These are phyloP conservation scores for Cydia strobilella DNA, from an alignment of 1,140 invertebrate species.

Conservation along the genomic window DNA sequence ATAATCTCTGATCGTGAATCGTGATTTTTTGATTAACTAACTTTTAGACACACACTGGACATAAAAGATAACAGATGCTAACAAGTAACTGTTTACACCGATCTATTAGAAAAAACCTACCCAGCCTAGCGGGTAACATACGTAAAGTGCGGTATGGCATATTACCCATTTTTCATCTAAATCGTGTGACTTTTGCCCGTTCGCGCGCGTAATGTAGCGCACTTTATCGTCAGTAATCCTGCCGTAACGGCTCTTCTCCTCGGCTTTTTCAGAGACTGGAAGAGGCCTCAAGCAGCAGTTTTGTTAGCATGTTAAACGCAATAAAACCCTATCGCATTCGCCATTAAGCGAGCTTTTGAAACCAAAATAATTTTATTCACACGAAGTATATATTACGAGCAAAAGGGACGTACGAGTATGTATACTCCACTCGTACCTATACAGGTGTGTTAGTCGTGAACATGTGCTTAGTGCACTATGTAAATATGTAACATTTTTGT, in stretches of 20 bases:
- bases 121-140: constrained; percentile 41
- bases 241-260: constrained; percentile 45
- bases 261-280: constrained; percentile 44
- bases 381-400: too few relatives aligned
- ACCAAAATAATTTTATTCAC: neutral
- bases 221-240: constrained; percentile 68
- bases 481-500: constrained; percentile 42
- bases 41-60: neutral
- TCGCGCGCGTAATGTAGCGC: constrained; percentile 59
- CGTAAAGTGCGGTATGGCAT: constrained; percentile 53
- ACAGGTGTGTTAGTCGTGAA: constrained; percentile 38
- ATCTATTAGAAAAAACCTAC: constrained; percentile 39
- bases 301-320: constrained; percentile 62
- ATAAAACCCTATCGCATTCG: constrained; percentile 50
- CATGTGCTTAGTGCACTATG: constrained; percentile 14
- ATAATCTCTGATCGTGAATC: too few relatives aligned
- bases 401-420: too few relatives aligned
- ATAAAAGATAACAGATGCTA: constrained; percentile 34
- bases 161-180: constrained; percentile 64
- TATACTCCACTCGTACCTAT: too few relatives aligned
- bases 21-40: too few relatives aligned
- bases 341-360: constrained; percentile 44
- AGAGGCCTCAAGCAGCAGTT: constrained; percentile 38
- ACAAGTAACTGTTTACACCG: constrained; percentile 40
- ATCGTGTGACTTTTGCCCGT: constrained; percentile 61